A percentile compares a stretch with the other conserved stretches of the same genome.
phyloP scores from a whole-genome alignment of 2,888 invertebrate species.

The Adelognathus sp. region DNA sequence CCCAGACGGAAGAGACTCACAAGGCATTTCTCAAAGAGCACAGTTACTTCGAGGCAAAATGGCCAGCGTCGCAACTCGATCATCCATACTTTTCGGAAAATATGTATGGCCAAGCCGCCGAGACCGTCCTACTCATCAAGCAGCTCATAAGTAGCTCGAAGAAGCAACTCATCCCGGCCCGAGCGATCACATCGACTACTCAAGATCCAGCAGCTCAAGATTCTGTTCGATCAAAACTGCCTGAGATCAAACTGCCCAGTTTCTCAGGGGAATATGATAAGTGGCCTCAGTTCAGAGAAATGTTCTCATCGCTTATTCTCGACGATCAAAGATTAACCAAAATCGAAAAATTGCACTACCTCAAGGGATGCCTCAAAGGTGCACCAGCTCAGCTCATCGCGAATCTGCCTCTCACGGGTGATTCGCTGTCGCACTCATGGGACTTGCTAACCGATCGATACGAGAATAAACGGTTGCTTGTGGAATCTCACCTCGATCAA shows the following conservation, averaged over 20 bases:
- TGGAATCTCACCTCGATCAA: slow-evolving; percentile 19
- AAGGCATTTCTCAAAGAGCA: too few species aligned
- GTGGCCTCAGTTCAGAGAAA: background rate
- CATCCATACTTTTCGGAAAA: too few species aligned
- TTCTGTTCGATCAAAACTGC: background rate
- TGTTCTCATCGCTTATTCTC: background rate
- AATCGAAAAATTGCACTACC: background rate
- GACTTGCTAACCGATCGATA: background rate
- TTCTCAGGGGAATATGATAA: background rate
- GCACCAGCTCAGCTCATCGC: slow-evolving; percentile 5
- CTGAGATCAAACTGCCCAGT: background rate
- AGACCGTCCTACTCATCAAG: too few species aligned
- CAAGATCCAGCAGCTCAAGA: too few species aligned
- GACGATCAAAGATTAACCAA: background rate
- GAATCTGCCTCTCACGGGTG: background rate
- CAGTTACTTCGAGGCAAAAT: too few species aligned
- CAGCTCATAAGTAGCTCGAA: too few species aligned
- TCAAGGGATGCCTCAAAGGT: background rate
- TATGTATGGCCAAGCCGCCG: too few species aligned
- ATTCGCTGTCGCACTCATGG: slow-evolving; percentile 35
- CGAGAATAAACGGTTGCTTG: slow-evolving; percentile 22
- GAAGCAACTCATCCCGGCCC: too few species aligned
- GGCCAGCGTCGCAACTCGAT: too few species aligned
- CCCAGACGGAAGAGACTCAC: too few species aligned
- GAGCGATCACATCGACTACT: too few species aligned